Evolutionary conservation across 2,113 vertebrate genomes (phyloP).

Genomic region (Plestiodon gilberti): DNA sequence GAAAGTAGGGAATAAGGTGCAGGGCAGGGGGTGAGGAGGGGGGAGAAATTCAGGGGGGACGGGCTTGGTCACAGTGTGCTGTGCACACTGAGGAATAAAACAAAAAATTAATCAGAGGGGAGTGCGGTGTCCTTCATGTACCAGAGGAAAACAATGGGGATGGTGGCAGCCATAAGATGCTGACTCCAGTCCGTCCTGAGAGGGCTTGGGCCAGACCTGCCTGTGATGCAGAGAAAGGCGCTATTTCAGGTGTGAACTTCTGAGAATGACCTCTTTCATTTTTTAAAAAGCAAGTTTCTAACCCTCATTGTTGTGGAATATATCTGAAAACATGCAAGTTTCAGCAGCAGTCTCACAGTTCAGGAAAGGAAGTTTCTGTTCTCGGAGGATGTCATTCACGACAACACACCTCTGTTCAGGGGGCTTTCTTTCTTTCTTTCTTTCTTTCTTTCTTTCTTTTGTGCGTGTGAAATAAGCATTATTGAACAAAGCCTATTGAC

Average conservation of each 20-base stretch:
- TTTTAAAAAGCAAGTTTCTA: not conserved
- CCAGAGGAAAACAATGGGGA: too few relatives aligned
- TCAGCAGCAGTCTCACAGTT: not conserved
- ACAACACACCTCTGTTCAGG: not conserved
- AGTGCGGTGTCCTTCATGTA: too few relatives aligned
- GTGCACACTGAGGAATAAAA: too few relatives aligned
- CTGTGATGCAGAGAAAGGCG: not conserved
- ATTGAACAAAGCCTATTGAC: not conserved
- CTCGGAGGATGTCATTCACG: not conserved
- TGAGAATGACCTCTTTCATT: not conserved
- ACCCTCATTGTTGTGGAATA: not conserved
- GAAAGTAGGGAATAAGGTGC: too few relatives aligned
- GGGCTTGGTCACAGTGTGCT: too few relatives aligned
- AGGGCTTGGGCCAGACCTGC: not conserved
- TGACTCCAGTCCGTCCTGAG: too few relatives aligned
- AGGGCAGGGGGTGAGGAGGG: too few relatives aligned
- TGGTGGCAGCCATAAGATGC: too few relatives aligned
- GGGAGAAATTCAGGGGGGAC: too few relatives aligned
- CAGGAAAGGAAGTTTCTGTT: not conserved
- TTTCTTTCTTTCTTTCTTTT: too few relatives aligned
- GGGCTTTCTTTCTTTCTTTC: not conserved
- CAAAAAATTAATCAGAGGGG: too few relatives aligned
- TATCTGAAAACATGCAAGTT: not conserved
- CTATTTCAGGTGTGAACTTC: not conserved
- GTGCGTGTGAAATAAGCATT: not conserved